Percentiles rank a stretch among this genome's conserved stretches.
phyloP scores from a whole-genome alignment of 2,113 vertebrate species.

The Maccullochella peelii region DNA sequence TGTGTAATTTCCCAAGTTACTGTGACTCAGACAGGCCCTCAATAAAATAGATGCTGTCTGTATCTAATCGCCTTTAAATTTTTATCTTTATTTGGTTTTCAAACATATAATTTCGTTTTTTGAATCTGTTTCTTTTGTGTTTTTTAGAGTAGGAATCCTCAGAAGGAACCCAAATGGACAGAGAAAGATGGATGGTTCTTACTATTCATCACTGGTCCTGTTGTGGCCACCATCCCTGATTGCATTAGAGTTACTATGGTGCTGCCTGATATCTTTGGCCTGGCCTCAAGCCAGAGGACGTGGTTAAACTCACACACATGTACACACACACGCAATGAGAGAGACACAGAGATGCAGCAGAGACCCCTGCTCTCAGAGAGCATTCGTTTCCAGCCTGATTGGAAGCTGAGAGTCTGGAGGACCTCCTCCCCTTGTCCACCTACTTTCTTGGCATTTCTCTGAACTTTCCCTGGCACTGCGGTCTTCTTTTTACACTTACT shows the following conservation, averaged over 20 bases:
- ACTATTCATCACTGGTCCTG: slow-evolving; percentile 66
- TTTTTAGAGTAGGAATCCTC: background rate
- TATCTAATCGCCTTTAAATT: slow-evolving; percentile 1
- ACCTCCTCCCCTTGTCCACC: slow-evolving; percentile 46
- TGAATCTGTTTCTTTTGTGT: background rate
- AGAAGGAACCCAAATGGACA: slow-evolving; percentile 24
- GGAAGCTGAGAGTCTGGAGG: slow-evolving; percentile 53
- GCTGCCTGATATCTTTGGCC: slow-evolving; percentile 85
- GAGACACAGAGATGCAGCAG: slow-evolving; percentile 59
- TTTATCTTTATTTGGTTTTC: background rate
- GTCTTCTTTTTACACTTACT: slow-evolving; percentile 37
- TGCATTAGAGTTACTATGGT: slow-evolving; percentile 83
- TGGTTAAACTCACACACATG: slow-evolving; percentile 57
- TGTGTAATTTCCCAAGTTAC: slow-evolving; percentile 82
- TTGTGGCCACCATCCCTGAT: slow-evolving; percentile 73
- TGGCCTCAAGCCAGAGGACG: slow-evolving; percentile 85
- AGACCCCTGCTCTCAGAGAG: slow-evolving; percentile 61
- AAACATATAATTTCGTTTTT: background rate
- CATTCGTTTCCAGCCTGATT: slow-evolving; percentile 60
- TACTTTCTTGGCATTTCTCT: slow-evolving; percentile 49
- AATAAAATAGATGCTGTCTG: slow-evolving; percentile 17
- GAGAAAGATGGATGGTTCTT: slow-evolving; percentile 49
- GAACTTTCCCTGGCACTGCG: slow-evolving; percentile 33
- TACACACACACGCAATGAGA: slow-evolving; percentile 29
- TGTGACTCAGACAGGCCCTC: slow-evolving; percentile 69